These are phyloP conservation scores for Albula goreensis DNA, from an alignment of 2,113 vertebrate genomes.

Conservation along the genomic window DNA sequence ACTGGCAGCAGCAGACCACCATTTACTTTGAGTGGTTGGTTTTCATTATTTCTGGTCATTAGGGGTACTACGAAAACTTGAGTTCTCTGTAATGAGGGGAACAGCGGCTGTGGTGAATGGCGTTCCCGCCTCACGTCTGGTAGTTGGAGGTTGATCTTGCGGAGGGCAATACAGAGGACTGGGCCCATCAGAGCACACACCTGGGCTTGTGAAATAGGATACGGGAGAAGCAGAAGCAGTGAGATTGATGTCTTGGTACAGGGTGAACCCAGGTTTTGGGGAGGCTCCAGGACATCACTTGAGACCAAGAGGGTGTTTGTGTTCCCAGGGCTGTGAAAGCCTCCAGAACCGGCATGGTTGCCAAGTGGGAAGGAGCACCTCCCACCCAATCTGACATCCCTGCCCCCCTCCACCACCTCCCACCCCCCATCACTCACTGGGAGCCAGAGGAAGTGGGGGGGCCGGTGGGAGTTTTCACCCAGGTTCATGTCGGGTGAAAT, in stretches of 20 bases:
- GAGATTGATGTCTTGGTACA: neutral
- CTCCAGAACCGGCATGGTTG: neutral
- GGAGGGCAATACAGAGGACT: neutral
- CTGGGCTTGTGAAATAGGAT: neutral
- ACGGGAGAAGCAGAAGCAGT: neutral
- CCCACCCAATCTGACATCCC: neutral
- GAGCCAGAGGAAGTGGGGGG: neutral
- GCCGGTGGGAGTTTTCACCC: neutral
- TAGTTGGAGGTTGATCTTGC: neutral
- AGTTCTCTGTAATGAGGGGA: conserved; percentile 53
- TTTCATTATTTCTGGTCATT: conserved; percentile 30
- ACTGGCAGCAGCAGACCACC: conserved; percentile 15
- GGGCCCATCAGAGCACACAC: neutral
- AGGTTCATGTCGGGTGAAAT: neutral
- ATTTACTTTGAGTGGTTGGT: conserved; percentile 9
- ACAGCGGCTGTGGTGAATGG: conserved; percentile 34
- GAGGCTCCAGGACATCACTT: neutral
- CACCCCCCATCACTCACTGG: neutral
- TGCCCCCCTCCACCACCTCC: neutral
- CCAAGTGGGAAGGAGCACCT: neutral
- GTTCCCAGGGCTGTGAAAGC: neutral
- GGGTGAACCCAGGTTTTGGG: neutral
- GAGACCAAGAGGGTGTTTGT: neutral
- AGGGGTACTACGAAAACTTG: conserved; percentile 46
- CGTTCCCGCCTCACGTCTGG: neutral